A percentile compares a stretch with the other conserved stretches of the same genome.
Evolutionary conservation across 1,140 invertebrate species (phyloP).

Genomic region (Drosophila trapezifrons): DNA sequence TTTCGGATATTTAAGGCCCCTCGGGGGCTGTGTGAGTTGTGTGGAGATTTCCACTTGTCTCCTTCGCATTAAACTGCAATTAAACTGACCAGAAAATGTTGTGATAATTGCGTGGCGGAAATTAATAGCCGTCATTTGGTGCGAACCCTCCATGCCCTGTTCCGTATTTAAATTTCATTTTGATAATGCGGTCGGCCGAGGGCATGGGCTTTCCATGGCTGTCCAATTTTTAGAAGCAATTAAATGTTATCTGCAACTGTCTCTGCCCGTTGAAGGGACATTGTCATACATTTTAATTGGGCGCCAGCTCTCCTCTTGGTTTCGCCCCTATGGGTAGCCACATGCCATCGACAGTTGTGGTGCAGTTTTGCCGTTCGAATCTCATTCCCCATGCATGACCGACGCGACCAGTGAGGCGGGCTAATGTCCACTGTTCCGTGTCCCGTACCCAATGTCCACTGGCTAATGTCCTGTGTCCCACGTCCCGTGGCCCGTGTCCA

Average conservation of each 20-base stretch:
- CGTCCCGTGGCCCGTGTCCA: slow-evolving; percentile 16
- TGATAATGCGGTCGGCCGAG: slow-evolving; percentile 59
- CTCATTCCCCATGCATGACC: slow-evolving; percentile 53
- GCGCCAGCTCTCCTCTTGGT: background rate
- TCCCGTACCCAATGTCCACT: slow-evolving; percentile 28
- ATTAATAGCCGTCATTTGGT: slow-evolving; percentile 77
- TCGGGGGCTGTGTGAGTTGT: slow-evolving; percentile 21
- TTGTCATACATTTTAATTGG: slow-evolving; percentile 81
- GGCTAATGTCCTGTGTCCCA: slow-evolving; percentile 4
- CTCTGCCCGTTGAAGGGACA: slow-evolving; percentile 38
- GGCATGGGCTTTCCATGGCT: background rate
- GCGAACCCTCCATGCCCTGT: background rate
- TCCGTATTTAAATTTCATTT: slow-evolving; percentile 65
- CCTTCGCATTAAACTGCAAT: slow-evolving; percentile 70
- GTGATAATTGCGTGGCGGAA: slow-evolving; percentile 74
- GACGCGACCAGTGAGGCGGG: slow-evolving; percentile 40
- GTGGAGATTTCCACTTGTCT: slow-evolving; percentile 54
- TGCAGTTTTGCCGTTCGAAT: slow-evolving; percentile 37
- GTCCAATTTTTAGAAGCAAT: slow-evolving; percentile 67
- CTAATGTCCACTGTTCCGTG: slow-evolving; percentile 59
- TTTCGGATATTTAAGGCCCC: slow-evolving; percentile 29
- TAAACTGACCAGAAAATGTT: slow-evolving; percentile 74
- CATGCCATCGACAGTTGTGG: slow-evolving; percentile 35
- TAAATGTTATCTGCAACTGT: slow-evolving; percentile 74
- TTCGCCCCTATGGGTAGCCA: slow-evolving; percentile 1